Conservation (phyloP, 2,888 invertebrate species). For the Acleris laterana region DNA sequence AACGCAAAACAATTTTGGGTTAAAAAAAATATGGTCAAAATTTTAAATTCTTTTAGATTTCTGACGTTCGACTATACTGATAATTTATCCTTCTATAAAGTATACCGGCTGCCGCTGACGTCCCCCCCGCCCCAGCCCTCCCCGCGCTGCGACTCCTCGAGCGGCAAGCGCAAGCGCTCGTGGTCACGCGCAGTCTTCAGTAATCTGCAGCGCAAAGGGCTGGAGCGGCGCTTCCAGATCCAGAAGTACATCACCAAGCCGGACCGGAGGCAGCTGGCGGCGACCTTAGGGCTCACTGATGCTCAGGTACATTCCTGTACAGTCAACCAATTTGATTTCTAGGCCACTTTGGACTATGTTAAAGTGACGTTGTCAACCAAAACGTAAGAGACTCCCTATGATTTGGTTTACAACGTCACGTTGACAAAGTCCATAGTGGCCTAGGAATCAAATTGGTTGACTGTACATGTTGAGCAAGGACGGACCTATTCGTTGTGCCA, state of each 20-base stretch:
- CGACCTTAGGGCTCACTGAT: slow-evolving; percentile 95
- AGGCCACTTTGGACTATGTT: too few relatives aligned
- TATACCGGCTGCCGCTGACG: slow-evolving; percentile 73
- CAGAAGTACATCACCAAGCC: slow-evolving; percentile 99
- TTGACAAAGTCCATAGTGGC: too few relatives aligned
- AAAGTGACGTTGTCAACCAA: too few relatives aligned
- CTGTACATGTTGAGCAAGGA: neutral
- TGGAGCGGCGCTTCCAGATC: slow-evolving; percentile 95
- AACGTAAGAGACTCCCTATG: too few relatives aligned
- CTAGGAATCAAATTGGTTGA: too few relatives aligned
- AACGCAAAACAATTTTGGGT: too few relatives aligned
- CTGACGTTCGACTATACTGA: neutral
- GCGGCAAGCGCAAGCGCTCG: slow-evolving; percentile 92
- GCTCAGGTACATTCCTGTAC: slow-evolving; percentile 87
- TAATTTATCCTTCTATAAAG: slow-evolving; percentile 46
- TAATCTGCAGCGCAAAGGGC: slow-evolving; percentile 95
- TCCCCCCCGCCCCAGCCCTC: slow-evolving; percentile 68
- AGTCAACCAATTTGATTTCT: too few relatives aligned
- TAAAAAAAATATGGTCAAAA: too few relatives aligned
- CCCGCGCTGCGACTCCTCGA: slow-evolving; percentile 79
- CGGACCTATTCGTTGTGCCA: too few relatives aligned
- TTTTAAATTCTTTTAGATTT: neutral
- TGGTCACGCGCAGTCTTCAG: slow-evolving; percentile 98
- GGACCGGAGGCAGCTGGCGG: slow-evolving; percentile 95
- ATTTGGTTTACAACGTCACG: too few relatives aligned